These are phyloP conservation scores for Xestia xanthographa DNA, from an alignment of 2,888 invertebrate genomes.

Conservation along the genomic window DNA sequence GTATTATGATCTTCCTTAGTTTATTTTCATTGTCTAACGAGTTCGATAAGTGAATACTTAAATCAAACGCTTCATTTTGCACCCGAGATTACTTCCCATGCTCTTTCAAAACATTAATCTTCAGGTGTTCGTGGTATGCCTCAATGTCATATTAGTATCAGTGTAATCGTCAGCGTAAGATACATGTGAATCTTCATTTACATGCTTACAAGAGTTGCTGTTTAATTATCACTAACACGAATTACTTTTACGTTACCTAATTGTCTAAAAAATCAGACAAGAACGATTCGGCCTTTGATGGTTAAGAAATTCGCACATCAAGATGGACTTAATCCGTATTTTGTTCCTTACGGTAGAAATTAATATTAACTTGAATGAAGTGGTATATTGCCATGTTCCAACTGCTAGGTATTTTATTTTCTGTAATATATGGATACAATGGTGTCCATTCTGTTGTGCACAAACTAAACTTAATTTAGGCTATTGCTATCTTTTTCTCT, in stretches of 20 bases:
- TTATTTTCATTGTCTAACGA: background rate
- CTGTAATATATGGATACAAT: background rate
- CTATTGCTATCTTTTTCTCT: no score
- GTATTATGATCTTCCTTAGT: background rate
- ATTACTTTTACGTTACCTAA: background rate
- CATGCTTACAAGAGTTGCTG: background rate
- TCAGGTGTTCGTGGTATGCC: conserved; percentile 4
- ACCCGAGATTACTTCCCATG: conserved; percentile 15
- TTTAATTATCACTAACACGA: background rate
- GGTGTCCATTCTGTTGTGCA: no score
- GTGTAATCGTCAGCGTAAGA: conserved; percentile 12
- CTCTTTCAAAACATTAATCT: conserved; percentile 31
- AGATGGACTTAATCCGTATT: background rate
- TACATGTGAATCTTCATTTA: background rate
- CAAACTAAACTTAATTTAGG: no score
- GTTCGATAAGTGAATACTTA: background rate
- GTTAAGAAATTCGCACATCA: background rate
- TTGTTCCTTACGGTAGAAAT: background rate
- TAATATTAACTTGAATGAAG: background rate
- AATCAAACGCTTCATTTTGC: background rate
- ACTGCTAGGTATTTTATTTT: background rate
- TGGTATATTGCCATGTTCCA: background rate
- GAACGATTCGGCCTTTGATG: background rate
- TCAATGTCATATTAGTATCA: conserved; percentile 15
- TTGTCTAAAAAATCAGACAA: background rate